A percentile compares a stretch with the other conserved stretches of the same genome.
Conservation (phyloP, 2,888 invertebrate genomes). For the Orthosia incerta region DNA sequence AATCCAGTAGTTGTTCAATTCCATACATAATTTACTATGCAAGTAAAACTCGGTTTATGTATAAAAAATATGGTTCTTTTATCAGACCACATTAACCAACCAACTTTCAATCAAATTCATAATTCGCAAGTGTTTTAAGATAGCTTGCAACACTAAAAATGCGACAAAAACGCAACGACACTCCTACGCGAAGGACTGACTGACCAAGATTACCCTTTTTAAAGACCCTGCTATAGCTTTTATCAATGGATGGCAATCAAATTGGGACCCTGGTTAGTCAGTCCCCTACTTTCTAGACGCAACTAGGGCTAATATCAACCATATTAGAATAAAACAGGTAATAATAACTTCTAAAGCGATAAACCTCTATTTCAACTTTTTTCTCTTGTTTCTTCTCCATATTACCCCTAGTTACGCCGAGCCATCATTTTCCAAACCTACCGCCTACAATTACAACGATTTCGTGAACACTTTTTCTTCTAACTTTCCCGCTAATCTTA, state of each 20-base stretch:
- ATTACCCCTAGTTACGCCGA: constrained; percentile 55
- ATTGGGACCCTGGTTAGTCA: constrained; percentile 22
- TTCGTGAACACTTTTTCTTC: constrained; percentile 80
- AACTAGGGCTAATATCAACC: constrained; percentile 54
- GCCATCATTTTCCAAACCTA: constrained; percentile 65
- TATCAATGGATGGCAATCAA: background rate
- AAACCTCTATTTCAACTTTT: constrained; percentile 27
- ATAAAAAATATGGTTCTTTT: background rate
- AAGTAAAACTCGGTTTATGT: background rate
- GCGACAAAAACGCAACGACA: constrained; percentile 56
- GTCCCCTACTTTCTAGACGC: constrained; percentile 41
- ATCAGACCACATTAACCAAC: background rate
- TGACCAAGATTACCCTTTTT: constrained; percentile 20
- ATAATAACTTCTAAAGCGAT: constrained; percentile 59
- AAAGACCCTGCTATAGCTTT: background rate
- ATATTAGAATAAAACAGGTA: constrained; percentile 36
- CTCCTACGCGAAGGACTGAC: constrained; percentile 48
- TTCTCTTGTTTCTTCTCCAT: background rate
- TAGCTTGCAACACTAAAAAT: constrained; percentile 44
- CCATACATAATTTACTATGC: background rate
- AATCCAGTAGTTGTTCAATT: too few species aligned
- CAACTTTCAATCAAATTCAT: background rate
- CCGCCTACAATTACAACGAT: constrained; percentile 66
- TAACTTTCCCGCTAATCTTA: constrained; percentile 81
- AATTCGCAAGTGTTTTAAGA: constrained; percentile 4